A percentile compares a stretch with the other conserved stretches of the same genome.
phyloP scores from a whole-genome alignment of 1,140 invertebrate genomes.

The Oscheius sp. region DNA sequence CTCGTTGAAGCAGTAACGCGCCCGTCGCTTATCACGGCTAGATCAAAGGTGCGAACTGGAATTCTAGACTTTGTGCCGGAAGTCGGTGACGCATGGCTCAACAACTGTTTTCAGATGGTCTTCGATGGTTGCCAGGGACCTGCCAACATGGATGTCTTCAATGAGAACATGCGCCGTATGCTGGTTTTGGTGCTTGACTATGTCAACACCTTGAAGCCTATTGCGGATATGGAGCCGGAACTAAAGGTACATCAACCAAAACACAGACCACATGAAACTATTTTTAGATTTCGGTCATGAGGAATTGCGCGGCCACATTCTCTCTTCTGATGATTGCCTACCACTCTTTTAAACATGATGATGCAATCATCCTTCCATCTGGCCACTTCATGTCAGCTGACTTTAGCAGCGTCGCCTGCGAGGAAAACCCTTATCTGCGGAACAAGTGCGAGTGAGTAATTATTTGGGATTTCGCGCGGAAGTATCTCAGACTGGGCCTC shows the following conservation, averaged over 20 bases:
- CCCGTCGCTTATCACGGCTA: conserved; percentile 34
- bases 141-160: conserved; percentile 18
- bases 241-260: conserved; percentile 45
- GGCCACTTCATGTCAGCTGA: conserved; percentile 19
- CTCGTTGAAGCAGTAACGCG: conserved; percentile 43
- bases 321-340: conserved; percentile 39
- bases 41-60: conserved; percentile 32
- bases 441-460: background rate
- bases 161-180: conserved; percentile 45
- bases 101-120: conserved; percentile 46
- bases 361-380: conserved; percentile 34
- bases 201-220: conserved; percentile 60
- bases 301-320: conserved; percentile 41
- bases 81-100: too few relatives aligned
- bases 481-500: background rate
- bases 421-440: background rate
- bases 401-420: background rate
- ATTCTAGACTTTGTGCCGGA: background rate
- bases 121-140: conserved; percentile 43
- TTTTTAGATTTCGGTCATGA: conserved; percentile 35
- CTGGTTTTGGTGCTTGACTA: conserved; percentile 57
- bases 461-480: background rate
- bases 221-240: conserved; percentile 49
- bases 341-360: conserved; percentile 24
- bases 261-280: background rate